A percentile compares a stretch with the other conserved stretches of the same genome.
Evolutionary conservation across 2,113 vertebrate genomes (phyloP).

Genomic region (Sigmodon hispidus): DNA sequence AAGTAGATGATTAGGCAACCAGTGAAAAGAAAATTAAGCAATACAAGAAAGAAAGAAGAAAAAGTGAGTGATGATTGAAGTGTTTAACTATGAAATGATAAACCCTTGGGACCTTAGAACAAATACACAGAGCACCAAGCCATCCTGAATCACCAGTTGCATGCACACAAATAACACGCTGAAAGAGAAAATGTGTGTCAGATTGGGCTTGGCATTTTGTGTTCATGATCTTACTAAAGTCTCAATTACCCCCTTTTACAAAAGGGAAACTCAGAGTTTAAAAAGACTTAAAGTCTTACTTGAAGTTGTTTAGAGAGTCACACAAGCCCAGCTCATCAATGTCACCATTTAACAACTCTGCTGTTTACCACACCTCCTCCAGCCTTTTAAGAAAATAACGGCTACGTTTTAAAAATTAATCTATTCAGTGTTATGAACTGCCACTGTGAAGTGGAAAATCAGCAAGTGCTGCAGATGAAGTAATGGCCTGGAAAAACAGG

Average conservation of each 20-base stretch:
- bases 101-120: background rate
- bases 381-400: conserved; percentile 32
- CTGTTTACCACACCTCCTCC: background rate
- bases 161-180: background rate
- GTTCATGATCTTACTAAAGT: background rate
- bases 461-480: background rate
- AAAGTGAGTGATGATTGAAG: background rate
- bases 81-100: background rate
- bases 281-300: conserved; percentile 15
- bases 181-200: background rate
- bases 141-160: fast-evolving
- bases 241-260: background rate
- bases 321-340: background rate
- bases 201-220: background rate
- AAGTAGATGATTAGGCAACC: background rate
- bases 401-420: background rate
- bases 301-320: background rate
- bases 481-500: conserved; percentile 26
- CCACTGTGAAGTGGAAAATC: conserved; percentile 3
- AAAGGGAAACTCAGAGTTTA: background rate
- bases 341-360: background rate
- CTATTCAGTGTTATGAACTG: background rate
- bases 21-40: background rate
- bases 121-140: background rate
- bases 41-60: too few species aligned